These are phyloP conservation scores for Eulemur macaco DNA, from an alignment of 2,113 vertebrate genomes.

Conservation along the genomic window DNA sequence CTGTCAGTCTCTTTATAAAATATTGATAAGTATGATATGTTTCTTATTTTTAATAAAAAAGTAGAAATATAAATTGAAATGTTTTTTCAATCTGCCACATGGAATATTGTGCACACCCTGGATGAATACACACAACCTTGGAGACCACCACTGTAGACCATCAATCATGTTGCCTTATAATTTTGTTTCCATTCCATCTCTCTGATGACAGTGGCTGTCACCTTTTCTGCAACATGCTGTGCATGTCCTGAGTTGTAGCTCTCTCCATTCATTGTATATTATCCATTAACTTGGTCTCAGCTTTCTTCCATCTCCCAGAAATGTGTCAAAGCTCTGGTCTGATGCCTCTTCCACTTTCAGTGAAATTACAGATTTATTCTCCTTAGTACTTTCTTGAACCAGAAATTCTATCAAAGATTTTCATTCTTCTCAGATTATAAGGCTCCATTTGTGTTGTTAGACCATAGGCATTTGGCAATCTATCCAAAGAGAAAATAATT, in stretches of 20 bases:
- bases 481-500: neutral
- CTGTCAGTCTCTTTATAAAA: neutral
- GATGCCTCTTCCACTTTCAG: neutral
- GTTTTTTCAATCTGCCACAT: neutral
- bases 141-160: neutral
- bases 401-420: neutral
- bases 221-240: neutral
- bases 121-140: neutral
- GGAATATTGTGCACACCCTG: neutral
- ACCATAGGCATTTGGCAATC: neutral
- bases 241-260: neutral
- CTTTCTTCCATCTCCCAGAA: neutral
- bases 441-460: neutral
- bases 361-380: neutral
- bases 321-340: neutral
- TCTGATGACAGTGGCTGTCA: neutral
- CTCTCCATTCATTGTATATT: neutral
- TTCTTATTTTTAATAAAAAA: conserved; percentile 16
- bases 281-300: neutral
- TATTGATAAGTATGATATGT: neutral
- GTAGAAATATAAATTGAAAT: neutral
- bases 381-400: conserved; percentile 23
- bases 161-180: neutral
- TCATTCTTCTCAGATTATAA: neutral
- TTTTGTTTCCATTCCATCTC: neutral